Evolutionary conservation across 2,113 vertebrate genomes (phyloP), one percentile per base, ranked within the genome.

Genomic region (Sprattus sprattus): DNA sequence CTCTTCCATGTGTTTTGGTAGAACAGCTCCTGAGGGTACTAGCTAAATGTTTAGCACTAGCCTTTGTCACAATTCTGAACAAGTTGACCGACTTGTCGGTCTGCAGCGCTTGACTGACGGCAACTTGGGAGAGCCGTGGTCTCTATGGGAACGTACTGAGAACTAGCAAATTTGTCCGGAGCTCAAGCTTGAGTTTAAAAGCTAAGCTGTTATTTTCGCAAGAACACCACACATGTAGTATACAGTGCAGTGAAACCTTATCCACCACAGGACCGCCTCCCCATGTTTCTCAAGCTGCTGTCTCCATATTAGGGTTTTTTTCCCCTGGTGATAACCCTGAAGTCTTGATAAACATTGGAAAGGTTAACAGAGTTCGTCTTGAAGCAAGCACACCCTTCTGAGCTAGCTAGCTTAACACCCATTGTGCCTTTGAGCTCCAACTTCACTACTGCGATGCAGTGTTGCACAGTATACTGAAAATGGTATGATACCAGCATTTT

Each of bases 11-110:
- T 44, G 28, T 20, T 22, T 86, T 81, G 85, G 71, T 82, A 85
- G 90, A 91, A 85, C 89, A 87, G 86, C 57, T 44, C 45, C 88
- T 85, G 81, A 78, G 86, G 89, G 85, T 85, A 84, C 87, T 32
- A 85, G 80, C 28, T 82, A 88, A 90, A 87, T 91, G 91, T 89
- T 90, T 89, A 89, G 89, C 85, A 87, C 82, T 64, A 25, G 60
- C 88, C 81, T 60, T 88, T 50, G 67, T 85, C 44, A 67, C 85
- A 81, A 81, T 75, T 83, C 83, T 82, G 80, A 78, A 80, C 32
- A 87, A 85, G 81, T n/a, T 80, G 16, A 25, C 88, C 84, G 86
- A n/a, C 10, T 13, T 39, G 78, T 28, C 60, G 80, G 50, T 83
- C 80, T 82, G 64, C 71, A 13, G 28, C 45, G 67, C 78, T 82